Evolutionary conservation across 2,888 invertebrate species (phyloP), one percentile per base, ranked within the genome.

Genomic region (Spialia ferax): DNA sequence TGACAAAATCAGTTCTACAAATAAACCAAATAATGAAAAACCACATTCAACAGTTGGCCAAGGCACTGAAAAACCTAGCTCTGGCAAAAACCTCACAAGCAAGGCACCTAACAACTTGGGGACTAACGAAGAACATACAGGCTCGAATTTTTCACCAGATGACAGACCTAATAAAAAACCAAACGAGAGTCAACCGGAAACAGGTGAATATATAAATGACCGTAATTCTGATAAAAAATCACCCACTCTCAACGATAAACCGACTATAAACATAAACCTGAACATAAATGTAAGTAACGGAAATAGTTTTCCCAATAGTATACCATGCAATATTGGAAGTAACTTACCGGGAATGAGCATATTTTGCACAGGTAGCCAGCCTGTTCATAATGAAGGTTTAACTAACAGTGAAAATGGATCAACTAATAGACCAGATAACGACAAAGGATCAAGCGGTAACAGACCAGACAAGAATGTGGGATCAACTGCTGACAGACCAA

Each of bases 281-380:
- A 54, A 23, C 7, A 54, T 54, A 26, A 26, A 15, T 26, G 4
- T 54, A n/a, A 15, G 26, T n/a, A 54, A 54, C 15, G 54, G 29
- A 26, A 54, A 54, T 15, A n/a, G 15, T 29, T 7, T 15, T 15
- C 23, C 26, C 5, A 26, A 15, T 54, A n/a, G 29, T 29, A 8
- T 54, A 50, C 52, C 52, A 6, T 22, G 52, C n/a, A 52, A 23
- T n/a, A 13, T 23, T 10, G 52, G 23, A 52, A 23, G 23, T 29
- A 29, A 15, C 15, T 29, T 15, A 29, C 8, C 13, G 0, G 15
- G 29, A 6, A 54, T 15, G 1, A 29, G 54, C n/a, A n/a, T 29
- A 15, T 15, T 15, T 54, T 54, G 54, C 15, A 54, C 29, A 50
- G 6, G 50, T 4, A 50, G 13, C 13, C 22, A 3, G 11, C 22